Conservation (phyloP, 2,888 invertebrate species). For the Cosmia trapezina region DNA sequence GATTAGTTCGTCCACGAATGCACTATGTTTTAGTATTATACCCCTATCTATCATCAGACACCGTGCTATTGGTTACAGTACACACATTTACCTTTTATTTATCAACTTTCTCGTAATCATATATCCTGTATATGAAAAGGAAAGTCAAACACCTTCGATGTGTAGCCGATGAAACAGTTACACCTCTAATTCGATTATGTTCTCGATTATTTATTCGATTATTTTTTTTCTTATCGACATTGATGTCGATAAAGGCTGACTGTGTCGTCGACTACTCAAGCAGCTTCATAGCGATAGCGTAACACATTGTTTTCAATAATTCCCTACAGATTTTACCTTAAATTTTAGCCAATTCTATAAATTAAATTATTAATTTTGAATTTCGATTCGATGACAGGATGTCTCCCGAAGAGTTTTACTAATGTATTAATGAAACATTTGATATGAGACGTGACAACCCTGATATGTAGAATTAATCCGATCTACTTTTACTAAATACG, state of each 20-base stretch:
- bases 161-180: conserved; percentile 70
- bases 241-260: conserved; percentile 55
- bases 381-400: conserved; percentile 77
- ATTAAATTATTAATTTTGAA: conserved; percentile 79
- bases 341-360: conserved; percentile 85
- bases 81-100: conserved; percentile 65
- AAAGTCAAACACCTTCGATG: conserved; percentile 73
- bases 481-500: conserved; percentile 49
- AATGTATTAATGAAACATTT: conserved; percentile 74
- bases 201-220: conserved; percentile 46
- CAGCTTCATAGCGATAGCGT: conserved; percentile 75
- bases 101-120: conserved; percentile 78
- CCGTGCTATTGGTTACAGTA: conserved; percentile 76
- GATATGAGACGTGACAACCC: conserved; percentile 70
- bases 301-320: conserved; percentile 77
- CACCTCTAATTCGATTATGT: conserved; percentile 58
- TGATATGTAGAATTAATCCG: conserved; percentile 58
- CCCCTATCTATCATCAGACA: conserved; percentile 84
- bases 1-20: conserved; percentile 88
- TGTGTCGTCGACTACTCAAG: conserved; percentile 70
- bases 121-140: conserved; percentile 85
- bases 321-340: conserved; percentile 80
- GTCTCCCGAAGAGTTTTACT: conserved; percentile 74
- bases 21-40: conserved; percentile 87
- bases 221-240: conserved; percentile 52